Base-by-base conservation (phyloP, 1,140 invertebrate species). In the Temnothorax nylanderi region DNA sequence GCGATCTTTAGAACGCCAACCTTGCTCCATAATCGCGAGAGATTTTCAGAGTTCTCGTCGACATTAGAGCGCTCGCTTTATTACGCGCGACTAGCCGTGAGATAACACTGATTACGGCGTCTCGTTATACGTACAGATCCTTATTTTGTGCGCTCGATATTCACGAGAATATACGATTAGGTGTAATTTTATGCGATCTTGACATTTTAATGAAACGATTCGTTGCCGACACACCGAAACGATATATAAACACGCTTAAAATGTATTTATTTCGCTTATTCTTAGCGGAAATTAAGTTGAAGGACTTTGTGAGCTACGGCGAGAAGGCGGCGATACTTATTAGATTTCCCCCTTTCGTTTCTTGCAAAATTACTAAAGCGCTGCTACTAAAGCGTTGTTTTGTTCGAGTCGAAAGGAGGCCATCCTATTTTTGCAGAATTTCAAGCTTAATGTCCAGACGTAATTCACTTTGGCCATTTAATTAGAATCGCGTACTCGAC, bases 401-500 rank as follows among this genome's bases (percentile, higher is more conserved):
- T 44, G 16, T 44, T 47, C 16, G 10, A 44, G 26, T 56, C 21
- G n/a, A 60, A 62, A 72, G 11, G 8, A 18, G 13, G 26, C 26
- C 44, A 34, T 32, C 56, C 41, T 60, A 60, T 75, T 60, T 60
- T 84, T 72, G 37, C 26, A 58, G 37, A 72, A 62, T 84, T 49
- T 62, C 41, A 5, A 37, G 32, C 56, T 58, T 74, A 75, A 60
- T 56, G 18, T 75, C 18, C 54, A 47, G n/a, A n/a, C 32, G 1
- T 75, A 84, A 75, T 75, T 75, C 56, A 71, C 54, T 75, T 34
- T 37, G n/a, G 69, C 16, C 51, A n/a, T 82, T 84, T 84, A 75
- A 84, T 84, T 60, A 75, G 41, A 60, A 74, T 60, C 18, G 41
- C 13, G 18, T n/a, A 58, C 26, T 41, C 34, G 26, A 11, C 18